Evolutionary conservation across 1,140 invertebrate genomes (phyloP).

Genomic region (Calliopsis andreniformis): DNA sequence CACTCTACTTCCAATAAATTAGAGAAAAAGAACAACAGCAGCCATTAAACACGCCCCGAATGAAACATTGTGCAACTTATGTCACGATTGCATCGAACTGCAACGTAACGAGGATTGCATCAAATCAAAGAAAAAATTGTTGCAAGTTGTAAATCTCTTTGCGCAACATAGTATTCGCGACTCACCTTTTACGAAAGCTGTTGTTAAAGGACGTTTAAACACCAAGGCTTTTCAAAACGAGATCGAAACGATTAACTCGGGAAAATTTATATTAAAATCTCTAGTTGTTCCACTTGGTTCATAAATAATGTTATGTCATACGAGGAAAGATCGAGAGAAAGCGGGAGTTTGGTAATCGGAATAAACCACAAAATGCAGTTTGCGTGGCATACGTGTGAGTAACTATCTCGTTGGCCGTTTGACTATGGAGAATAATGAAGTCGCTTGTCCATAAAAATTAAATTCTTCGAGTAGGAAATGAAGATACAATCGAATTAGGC

Average conservation of each 20-base stretch:
- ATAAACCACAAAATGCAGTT: neutral
- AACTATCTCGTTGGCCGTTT: neutral
- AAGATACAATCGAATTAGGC: neutral
- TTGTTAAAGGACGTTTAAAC: no score
- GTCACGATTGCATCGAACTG: neutral
- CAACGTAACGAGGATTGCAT: neutral
- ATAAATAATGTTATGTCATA: neutral
- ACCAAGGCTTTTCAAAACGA: no score
- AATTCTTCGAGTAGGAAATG: neutral
- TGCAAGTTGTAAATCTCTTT: slow-evolving; percentile 7
- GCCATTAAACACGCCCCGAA: neutral
- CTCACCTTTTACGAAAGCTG: slow-evolving; percentile 1
- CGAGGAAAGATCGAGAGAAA: neutral
- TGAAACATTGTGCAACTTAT: neutral
- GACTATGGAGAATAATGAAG: neutral
- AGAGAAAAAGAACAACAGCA: neutral
- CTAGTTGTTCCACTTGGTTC: no score
- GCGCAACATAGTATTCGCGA: neutral
- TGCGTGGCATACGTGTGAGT: neutral
- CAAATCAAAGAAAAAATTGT: neutral
- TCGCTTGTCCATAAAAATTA: neutral
- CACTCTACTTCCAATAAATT: neutral
- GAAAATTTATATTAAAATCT: neutral
- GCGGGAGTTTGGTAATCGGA: neutral
- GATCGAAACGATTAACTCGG: neutral